Conservation (phyloP, 2,113 vertebrate genomes). For the Puma concolor region DNA sequence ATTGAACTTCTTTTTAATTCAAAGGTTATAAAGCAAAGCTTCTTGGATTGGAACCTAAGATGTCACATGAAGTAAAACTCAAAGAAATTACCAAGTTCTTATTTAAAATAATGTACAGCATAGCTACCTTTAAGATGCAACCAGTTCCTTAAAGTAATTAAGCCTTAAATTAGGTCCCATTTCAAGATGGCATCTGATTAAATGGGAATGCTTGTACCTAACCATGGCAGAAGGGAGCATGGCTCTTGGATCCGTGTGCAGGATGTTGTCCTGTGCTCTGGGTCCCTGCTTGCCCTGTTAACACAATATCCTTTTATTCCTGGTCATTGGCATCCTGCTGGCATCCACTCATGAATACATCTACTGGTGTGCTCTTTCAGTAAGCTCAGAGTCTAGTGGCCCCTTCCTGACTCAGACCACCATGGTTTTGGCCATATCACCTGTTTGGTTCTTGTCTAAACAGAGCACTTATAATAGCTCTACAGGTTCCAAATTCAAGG, state of each 20-base stretch:
- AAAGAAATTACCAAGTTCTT: neutral
- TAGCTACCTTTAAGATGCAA: neutral
- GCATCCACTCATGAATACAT: neutral
- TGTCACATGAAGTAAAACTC: neutral
- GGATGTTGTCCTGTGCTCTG: neutral
- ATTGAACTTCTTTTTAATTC: neutral
- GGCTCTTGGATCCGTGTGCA: neutral
- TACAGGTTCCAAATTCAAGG: neutral
- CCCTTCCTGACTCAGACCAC: neutral
- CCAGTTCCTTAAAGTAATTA: neutral
- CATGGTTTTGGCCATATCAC: neutral
- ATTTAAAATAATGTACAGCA: neutral
- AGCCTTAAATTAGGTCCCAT: neutral
- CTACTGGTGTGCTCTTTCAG: neutral
- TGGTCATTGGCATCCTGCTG: neutral
- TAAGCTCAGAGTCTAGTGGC: neutral
- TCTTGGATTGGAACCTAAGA: neutral
- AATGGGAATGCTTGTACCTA: neutral
- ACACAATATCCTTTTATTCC: neutral
- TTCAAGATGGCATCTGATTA: neutral
- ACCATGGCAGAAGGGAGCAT: neutral
- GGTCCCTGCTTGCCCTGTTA: accelerated
- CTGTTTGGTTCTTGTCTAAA: neutral
- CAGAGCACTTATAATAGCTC: neutral
- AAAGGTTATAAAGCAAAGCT: constrained; percentile 3